Base-by-base conservation (phyloP, 2,113 vertebrate genomes). In the Leucosticte australis region DNA sequence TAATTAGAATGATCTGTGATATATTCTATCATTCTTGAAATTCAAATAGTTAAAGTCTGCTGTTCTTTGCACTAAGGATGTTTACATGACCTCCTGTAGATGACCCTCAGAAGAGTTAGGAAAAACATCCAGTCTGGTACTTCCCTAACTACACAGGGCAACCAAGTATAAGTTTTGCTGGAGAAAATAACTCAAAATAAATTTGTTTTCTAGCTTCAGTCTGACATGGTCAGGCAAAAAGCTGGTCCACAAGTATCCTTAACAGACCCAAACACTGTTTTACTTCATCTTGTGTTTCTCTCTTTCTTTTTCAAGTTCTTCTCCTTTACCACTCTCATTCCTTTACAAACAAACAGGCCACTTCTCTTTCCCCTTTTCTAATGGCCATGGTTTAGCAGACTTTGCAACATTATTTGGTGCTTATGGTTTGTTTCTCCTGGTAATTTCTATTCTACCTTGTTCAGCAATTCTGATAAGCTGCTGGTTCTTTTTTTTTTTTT, bases 101-200 rank as follows among this genome's bases (percentile, higher is more conserved):
- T 50, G 33, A 73, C 28, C 22, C 6, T 0, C 2, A 4, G 7
- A 4, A 69, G 15, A 2, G 0, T 39, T 39, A 52, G 11, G 35
- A 35, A 78, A 12, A 13, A 7, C 28, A 70, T 13, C 9, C 27
- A 77, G 3, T 2, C 18, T 31, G 56, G 18, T 10, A 84, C 14
- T 60, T 69, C 46, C 15, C 14, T 68, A 39, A 71, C 35, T 84
- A 17, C 35, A 65, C 1, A 35, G 13, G 10, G 10, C n/a, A 81
- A 63, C 3, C 6, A 73, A 5, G 4, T 42, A 24, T 5, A 70
- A 56, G 10, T 62, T 91, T 39, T 60, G 12, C 8, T 42, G 31
- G 17, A 91, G 27, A 44, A 81, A 74, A 70, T 35, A 33, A 7
- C 0, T 27, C 13, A 35, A 59, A 76, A 37, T 6, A 87, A 1